Evolutionary conservation across 2,888 invertebrate species (phyloP).

Genomic region (Zhengitettix transpicula): DNA sequence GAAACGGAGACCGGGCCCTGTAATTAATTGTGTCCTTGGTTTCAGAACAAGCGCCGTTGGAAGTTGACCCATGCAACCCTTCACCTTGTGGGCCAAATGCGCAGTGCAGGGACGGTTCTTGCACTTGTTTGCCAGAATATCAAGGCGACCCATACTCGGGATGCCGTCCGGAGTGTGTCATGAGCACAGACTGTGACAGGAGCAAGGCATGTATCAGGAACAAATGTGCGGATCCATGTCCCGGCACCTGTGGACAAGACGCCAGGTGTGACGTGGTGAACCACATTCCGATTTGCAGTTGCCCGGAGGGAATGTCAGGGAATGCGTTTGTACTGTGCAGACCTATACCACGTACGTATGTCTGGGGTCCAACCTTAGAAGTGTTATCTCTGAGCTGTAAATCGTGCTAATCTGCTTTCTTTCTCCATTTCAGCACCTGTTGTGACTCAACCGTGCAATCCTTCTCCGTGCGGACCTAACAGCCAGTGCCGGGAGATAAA

Average conservation of each 20-base stretch:
- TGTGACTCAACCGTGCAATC: slow-evolving; percentile 18
- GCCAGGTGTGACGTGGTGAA: slow-evolving; percentile 59
- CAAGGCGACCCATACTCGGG: slow-evolving; percentile 44
- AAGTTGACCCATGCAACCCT: slow-evolving; percentile 41
- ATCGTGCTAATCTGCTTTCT: neutral
- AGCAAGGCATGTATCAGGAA: slow-evolving; percentile 54
- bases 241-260: slow-evolving; percentile 53
- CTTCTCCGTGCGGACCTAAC: slow-evolving; percentile 30
- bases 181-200: slow-evolving; percentile 51
- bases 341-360: slow-evolving; percentile 5
- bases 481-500: slow-evolving; percentile 29
- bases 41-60: slow-evolving; percentile 18
- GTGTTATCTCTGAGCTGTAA: neutral
- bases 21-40: neutral
- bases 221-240: slow-evolving; percentile 55
- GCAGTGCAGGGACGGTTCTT: slow-evolving; percentile 36
- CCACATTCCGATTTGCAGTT: slow-evolving; percentile 60
- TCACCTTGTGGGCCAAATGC: slow-evolving; percentile 33
- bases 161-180: slow-evolving; percentile 62
- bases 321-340: slow-evolving; percentile 44
- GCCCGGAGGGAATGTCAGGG: slow-evolving; percentile 46
- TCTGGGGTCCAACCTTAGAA: neutral
- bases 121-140: slow-evolving; percentile 30
- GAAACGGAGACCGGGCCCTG: slow-evolving; percentile 57
- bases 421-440: slow-evolving; percentile 10